phyloP scores from a whole-genome alignment of 1,140 invertebrate species.

The Drosophila ogumai region DNA sequence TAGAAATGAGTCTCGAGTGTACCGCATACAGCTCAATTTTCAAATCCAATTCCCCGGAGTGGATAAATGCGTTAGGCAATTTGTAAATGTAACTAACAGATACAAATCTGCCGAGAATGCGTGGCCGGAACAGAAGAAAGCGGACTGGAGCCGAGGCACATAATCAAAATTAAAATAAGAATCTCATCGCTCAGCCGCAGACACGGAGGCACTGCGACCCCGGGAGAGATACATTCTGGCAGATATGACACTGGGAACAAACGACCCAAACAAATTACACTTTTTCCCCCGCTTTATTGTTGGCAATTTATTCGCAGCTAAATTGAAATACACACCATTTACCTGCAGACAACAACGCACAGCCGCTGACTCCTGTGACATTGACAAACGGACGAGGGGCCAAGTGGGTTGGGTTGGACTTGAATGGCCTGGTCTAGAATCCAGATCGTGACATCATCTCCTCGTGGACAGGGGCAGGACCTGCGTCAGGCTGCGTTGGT shows the following conservation, averaged over 20 bases:
- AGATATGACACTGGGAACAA: conserved; percentile 78
- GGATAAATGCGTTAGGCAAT: conserved; percentile 60
- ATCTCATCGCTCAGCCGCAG: conserved; percentile 78
- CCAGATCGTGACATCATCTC: conserved; percentile 68
- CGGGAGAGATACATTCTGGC: conserved; percentile 60
- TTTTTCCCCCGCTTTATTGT: conserved; percentile 74
- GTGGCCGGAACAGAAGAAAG: conserved; percentile 37
- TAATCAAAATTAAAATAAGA: conserved; percentile 83
- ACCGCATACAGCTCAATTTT: conserved; percentile 58
- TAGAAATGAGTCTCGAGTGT: conserved; percentile 15
- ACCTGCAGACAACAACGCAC: conserved; percentile 65
- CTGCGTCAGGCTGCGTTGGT: conserved; percentile 6
- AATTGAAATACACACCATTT: conserved; percentile 83
- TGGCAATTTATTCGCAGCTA: conserved; percentile 76
- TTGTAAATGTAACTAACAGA: conserved; percentile 80
- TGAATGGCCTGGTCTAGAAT: conserved; percentile 5
- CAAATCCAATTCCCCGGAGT: conserved; percentile 14
- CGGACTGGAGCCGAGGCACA: conserved; percentile 35
- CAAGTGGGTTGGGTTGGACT: conserved; percentile 7
- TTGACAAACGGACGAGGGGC: conserved; percentile 35
- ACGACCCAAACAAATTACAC: conserved; percentile 80
- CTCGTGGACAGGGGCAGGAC: conserved; percentile 20
- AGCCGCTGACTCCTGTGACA: conserved; percentile 52
- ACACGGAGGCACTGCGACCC: conserved; percentile 16
- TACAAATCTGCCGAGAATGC: conserved; percentile 58